These are phyloP conservation scores for Babylonia areolata DNA, from an alignment of 1,140 invertebrate genomes.

Conservation along the genomic window DNA sequence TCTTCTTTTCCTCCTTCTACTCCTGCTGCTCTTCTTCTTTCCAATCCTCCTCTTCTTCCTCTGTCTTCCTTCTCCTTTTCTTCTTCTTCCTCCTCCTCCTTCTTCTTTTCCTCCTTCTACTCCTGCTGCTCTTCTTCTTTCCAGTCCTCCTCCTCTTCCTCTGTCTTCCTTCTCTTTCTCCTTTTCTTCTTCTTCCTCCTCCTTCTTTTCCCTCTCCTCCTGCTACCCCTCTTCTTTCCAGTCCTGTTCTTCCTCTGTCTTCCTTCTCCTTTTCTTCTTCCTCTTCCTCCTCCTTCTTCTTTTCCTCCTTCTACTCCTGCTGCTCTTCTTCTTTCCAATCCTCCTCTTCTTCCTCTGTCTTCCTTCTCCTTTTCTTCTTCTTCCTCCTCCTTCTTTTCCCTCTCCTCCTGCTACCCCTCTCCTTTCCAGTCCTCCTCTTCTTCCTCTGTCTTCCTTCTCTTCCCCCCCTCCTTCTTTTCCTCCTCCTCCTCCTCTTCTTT, in stretches of 20 bases:
- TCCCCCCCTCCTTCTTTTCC: no score
- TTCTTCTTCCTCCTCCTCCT: conserved; percentile 1
- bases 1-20: neutral
- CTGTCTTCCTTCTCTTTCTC: neutral
- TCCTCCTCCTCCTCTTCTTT: neutral
- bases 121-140: neutral
- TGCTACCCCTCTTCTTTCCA: neutral
- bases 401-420: neutral
- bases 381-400: neutral
- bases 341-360: no score
- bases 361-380: no score
- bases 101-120: neutral
- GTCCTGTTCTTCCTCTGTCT: neutral
- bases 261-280: neutral
- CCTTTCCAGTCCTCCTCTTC: neutral
- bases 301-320: neutral
- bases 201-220: neutral
- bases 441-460: neutral
- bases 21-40: no score
- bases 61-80: neutral
- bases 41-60: neutral
- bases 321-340: neutral
- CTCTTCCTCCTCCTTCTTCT: conserved; percentile 15
- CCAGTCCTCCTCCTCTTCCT: conserved; percentile 3
- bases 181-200: neutral